phyloP scores from a whole-genome alignment of 2,797 vertebrate genomes.

The Anabacerthia variegaticeps region DNA sequence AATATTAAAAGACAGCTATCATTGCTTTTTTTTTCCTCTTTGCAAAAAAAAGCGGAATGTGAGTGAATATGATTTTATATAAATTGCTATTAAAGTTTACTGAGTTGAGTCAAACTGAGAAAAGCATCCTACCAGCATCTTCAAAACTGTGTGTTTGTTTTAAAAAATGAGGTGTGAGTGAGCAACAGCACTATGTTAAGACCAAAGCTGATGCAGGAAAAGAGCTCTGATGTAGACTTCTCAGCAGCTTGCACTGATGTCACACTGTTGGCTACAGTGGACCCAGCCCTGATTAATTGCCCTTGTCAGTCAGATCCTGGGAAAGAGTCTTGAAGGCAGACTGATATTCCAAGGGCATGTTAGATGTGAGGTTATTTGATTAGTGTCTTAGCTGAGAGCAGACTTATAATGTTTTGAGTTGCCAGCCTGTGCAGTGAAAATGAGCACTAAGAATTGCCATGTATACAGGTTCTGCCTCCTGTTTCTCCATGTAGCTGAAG shows the following conservation, averaged over 20 bases:
- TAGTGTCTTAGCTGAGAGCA: not conserved
- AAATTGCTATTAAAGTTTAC: not conserved
- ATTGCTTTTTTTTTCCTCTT: not conserved
- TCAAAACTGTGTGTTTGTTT: not conserved
- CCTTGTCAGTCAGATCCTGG: slow-evolving; percentile 49
- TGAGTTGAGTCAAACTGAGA: not conserved
- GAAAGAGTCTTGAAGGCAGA: slow-evolving; percentile 26
- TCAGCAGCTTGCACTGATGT: not conserved
- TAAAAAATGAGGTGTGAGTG: not conserved
- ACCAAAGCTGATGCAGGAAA: not conserved
- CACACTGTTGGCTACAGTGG: not conserved
- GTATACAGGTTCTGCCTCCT: not conserved
- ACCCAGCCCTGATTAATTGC: slow-evolving; percentile 40
- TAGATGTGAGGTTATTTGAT: slow-evolving; percentile 9
- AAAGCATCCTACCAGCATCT: not conserved
- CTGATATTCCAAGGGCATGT: not conserved
- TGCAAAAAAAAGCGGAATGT: not conserved
- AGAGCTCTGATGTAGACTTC: not conserved
- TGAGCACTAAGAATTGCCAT: not conserved
- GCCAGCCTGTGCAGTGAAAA: not conserved
- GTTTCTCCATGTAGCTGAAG: not conserved
- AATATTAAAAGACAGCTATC: not conserved
- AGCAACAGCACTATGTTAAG: not conserved
- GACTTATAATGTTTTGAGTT: not conserved
- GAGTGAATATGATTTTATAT: not conserved